Evolutionary conservation across 2,888 invertebrate genomes (phyloP), one percentile per base, ranked within the genome.

Genomic region (Amblyjoppa fuscipennis): DNA sequence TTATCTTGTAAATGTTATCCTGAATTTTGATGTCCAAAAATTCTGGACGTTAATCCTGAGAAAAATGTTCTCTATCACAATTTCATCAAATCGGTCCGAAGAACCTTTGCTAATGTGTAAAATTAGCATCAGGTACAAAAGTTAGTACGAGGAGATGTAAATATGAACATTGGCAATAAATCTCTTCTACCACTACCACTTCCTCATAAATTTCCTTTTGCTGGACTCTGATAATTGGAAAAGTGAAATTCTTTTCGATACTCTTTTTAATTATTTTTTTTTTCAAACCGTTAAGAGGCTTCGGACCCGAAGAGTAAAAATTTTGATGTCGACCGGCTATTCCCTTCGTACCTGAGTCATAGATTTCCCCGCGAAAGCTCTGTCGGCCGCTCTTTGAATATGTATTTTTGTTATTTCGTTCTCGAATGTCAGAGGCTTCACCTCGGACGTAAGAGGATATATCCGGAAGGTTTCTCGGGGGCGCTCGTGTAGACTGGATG

Each of bases 371-470:
- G 4, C 64, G 11, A 16, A 34, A 34, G 16, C n/a, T 71, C 13
- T 28, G 51, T 51, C 3, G 28, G 4, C 59, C 11, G n/a, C 68
- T 45, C 61, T 51, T 61, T 49, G 45, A 49, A n/a, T 31, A 16
- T 20, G 16, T 20, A 16, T 45, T 68, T 71, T 59, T 68, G 31
- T 81, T 51, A 66, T 68, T 77, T 76, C 68, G 75, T 75, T 56
- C 69, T 77, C 25, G 51, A 56, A 77, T 64, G 77, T 70, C 81
- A 77, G 64, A 81, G 74, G 75, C 68, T 83, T 74, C 74, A 53
- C 64, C 74, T 83, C 81, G 84, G 68, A 84, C 86, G 83, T 84
- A 82, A 88, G 86, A 86, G 86, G 83, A 84, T 85, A 87, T 81
- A 86, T 83, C 71, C 64, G 66, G 77, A 66, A 86, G 73, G 81